Percentiles rank a stretch among this genome's conserved stretches.
phyloP scores from a whole-genome alignment of 1,140 invertebrate genomes.

The Drosophila dunni region DNA sequence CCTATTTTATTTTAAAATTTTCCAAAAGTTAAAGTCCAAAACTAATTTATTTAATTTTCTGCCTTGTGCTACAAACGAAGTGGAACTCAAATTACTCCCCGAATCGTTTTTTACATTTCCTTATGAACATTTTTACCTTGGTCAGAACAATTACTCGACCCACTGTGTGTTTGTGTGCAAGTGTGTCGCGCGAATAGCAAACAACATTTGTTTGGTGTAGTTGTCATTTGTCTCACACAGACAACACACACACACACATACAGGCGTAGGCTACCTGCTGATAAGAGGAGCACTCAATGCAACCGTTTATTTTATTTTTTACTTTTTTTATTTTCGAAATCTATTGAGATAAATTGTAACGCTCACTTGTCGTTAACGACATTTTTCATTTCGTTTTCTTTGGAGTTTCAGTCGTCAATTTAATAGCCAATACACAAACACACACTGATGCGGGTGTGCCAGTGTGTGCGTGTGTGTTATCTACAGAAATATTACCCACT shows the following conservation, averaged over 20 bases:
- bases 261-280: constrained; percentile 41
- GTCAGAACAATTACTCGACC: background rate
- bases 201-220: constrained; percentile 50
- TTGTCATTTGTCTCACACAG: constrained; percentile 52
- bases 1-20: too few relatives aligned
- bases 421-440: constrained; percentile 71
- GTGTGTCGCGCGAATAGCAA: constrained; percentile 56
- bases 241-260: constrained; percentile 21
- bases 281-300: constrained; percentile 54
- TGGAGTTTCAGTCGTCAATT: constrained; percentile 34
- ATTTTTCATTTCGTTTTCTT: constrained; percentile 60
- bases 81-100: too few relatives aligned
- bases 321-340: constrained; percentile 26
- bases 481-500: constrained; percentile 72
- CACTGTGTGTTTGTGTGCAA: constrained; percentile 19
- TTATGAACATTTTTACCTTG: too few relatives aligned
- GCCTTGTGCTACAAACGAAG: too few relatives aligned
- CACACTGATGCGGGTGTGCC: constrained; percentile 19
- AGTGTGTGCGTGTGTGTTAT: constrained; percentile 41
- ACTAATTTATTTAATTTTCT: too few relatives aligned
- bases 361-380: constrained; percentile 39
- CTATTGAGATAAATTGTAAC: constrained; percentile 76
- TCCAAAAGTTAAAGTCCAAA: too few relatives aligned
- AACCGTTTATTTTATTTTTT: background rate
- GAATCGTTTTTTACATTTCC: too few relatives aligned